Evolutionary conservation across 2,797 vertebrate species (phyloP), one percentile per base, ranked within the genome.

Genomic region (Gadopsis marmoratus): DNA sequence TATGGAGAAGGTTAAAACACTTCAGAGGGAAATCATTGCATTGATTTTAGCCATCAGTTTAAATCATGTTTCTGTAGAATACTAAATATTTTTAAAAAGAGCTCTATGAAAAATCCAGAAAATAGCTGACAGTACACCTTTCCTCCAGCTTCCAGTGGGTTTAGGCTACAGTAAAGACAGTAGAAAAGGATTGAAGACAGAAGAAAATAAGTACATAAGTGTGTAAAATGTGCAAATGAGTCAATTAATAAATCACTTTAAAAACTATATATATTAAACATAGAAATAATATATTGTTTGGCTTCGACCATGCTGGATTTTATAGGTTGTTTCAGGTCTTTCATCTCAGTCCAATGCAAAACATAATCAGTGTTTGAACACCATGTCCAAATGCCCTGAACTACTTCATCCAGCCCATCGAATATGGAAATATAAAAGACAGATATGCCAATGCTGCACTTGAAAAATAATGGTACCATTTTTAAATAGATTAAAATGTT

Each of bases 11-110:
- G 60, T 60, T 54, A 45, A 55, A 72, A 65, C n/a, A 68, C 64
- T 82, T 68, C 41, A 58, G n/a, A 55, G 13, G 69, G 12, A 48
- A 63, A 78, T 59, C 61, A 72, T 43, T 69, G 41, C n/a, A 51
- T 26, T 59, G 26, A 62, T 87, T 90, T 90, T 79, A 84, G 76
- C 45, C 65, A 73, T 76, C 64, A 67, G 55, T 81, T 88, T 75
- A 69, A 64, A 85, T 75, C 0, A 56, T 79, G 55, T 74, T n/a
- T 72, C 23, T 83, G 71, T 75, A 85, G 88, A 59, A 35, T 71
- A 68, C 3, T 19, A 14, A 47, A 45, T 5, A 16, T 35, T 83
- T 86, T 78, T 71, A 71, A 74, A 76, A 79, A 86, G 54, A 81
- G 69, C 74, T 82, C 81, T 79, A 71, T 43, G 51, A 71, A 79